Conservation (phyloP, 2,888 invertebrate genomes). For the Orthosia incerta region DNA sequence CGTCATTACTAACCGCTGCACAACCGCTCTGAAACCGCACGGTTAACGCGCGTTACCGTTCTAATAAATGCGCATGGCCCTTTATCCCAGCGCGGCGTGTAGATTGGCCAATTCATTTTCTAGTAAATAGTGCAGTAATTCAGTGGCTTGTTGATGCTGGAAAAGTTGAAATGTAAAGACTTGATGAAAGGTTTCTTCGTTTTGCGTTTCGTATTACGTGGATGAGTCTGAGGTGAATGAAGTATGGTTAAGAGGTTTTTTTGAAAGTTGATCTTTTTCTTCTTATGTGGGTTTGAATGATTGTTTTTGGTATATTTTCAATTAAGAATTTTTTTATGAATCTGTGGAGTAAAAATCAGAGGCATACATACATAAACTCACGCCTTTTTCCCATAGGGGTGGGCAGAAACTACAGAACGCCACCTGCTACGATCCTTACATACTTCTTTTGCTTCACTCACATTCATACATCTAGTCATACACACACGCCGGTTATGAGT, state of each 20-base stretch:
- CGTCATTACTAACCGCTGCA: constrained; percentile 64
- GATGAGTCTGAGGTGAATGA: constrained; percentile 2
- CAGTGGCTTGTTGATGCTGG: constrained; percentile 52
- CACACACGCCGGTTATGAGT: too few species aligned
- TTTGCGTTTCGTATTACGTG: constrained; percentile 14
- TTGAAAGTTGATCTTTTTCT: too few species aligned
- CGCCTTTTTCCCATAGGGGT: too few species aligned
- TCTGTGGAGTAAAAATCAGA: too few species aligned
- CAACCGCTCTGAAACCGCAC: constrained; percentile 51
- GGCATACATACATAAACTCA: too few species aligned
- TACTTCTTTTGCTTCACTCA: too few species aligned
- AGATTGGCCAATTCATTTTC: constrained; percentile 73
- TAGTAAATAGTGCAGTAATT: constrained; percentile 68
- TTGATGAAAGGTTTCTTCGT: constrained; percentile 29
- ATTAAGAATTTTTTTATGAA: background rate
- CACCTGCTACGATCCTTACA: too few species aligned
- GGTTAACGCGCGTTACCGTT: constrained; percentile 48
- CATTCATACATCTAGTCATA: too few species aligned
- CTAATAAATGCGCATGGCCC: constrained; percentile 57
- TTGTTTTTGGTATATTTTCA: too few species aligned
- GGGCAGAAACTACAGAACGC: too few species aligned
- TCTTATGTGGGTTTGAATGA: background rate
- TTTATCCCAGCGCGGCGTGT: constrained; percentile 47
- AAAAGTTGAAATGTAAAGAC: constrained; percentile 55
- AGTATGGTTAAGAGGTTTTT: background rate